Conservation (phyloP, 2,113 vertebrate species). For the Thinocorus orbignyianus region DNA sequence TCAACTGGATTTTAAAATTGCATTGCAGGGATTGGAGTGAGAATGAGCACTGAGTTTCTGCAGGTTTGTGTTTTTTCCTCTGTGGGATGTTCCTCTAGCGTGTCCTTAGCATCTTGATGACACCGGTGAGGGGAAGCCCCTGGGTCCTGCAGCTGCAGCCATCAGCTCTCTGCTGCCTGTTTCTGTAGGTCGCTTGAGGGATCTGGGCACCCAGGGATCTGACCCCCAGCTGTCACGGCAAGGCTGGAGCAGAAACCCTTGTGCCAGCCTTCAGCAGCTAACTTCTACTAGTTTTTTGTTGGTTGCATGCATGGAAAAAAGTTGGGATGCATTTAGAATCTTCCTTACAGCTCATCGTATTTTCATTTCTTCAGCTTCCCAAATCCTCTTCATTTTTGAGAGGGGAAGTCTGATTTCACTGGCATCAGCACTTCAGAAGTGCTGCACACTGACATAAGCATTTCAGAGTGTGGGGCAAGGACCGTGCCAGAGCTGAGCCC, state of each 20-base stretch:
- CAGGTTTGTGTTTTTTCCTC: not conserved
- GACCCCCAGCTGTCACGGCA: not conserved
- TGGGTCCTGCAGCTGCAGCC: not conserved
- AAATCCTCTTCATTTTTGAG: not conserved
- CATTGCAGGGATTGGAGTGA: not conserved
- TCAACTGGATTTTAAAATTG: not conserved
- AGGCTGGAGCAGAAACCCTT: not conserved
- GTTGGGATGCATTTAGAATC: not conserved
- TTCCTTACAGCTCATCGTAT: not conserved
- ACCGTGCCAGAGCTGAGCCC: not conserved
- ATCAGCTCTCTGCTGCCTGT: not conserved
- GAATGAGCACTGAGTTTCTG: not conserved
- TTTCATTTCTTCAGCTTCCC: not conserved
- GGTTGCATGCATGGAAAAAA: not conserved
- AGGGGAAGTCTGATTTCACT: not conserved
- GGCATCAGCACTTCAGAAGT: not conserved
- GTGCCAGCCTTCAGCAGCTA: rapidly evolving
- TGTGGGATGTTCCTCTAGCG: not conserved
- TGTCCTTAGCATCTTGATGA: not conserved
- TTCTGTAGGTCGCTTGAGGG: rapidly evolving
- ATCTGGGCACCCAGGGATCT: not conserved
- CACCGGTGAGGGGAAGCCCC: rapidly evolving
- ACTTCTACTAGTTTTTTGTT: not conserved
- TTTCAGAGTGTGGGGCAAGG: not conserved
- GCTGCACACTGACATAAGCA: not conserved